A percentile compares a stretch with the other conserved stretches of the same genome.
Conservation (phyloP, 2,113 vertebrate species). For the Anolis carolinensis region DNA sequence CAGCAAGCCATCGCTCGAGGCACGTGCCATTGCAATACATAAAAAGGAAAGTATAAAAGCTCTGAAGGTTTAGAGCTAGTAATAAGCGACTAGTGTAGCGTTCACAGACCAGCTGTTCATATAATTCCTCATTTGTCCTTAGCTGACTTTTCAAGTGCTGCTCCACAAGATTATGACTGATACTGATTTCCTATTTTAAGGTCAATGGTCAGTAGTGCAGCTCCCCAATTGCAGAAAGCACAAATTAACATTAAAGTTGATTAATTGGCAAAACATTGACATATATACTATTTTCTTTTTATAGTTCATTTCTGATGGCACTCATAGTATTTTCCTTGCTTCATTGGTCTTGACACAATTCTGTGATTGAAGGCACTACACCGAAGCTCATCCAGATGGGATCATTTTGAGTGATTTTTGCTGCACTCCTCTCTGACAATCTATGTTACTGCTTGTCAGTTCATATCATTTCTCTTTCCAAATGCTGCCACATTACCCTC, state of each 20-base stretch:
- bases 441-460: too few species aligned
- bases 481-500: too few species aligned
- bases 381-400: too few species aligned
- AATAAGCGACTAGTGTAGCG: conserved; percentile 12
- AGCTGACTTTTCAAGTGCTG: conserved; percentile 21
- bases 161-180: conserved; percentile 12
- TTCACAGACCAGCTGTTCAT: conserved; percentile 41
- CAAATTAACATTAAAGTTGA: background rate
- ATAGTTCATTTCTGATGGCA: background rate
- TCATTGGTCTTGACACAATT: background rate
- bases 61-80: conserved; percentile 28
- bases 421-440: too few species aligned
- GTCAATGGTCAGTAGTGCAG: conserved; percentile 23
- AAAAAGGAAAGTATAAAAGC: conserved; percentile 20
- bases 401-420: too few species aligned
- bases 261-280: background rate
- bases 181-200: conserved; percentile 39
- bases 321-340: background rate
- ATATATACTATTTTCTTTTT: background rate
- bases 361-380: background rate
- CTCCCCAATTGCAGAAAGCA: conserved; percentile 25
- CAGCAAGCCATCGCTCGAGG: conserved; percentile 28
- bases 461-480: too few species aligned
- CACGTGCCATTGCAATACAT: background rate
- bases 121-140: conserved; percentile 26